These are phyloP conservation scores for Anisognathus igniventris DNA, from an alignment of 2,797 vertebrate genomes.

Conservation along the genomic window DNA sequence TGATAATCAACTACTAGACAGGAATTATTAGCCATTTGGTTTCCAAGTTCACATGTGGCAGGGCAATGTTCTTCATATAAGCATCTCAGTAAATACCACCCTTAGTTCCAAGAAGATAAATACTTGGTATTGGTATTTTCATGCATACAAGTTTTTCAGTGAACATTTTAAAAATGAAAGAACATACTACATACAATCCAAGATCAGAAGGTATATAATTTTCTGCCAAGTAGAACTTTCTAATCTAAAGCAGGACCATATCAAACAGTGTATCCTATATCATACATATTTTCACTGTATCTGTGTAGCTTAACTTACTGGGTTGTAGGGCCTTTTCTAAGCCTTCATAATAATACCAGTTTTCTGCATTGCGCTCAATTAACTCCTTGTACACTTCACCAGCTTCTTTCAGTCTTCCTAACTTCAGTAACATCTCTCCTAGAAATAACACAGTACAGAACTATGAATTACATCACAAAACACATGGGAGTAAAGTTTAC, in stretches of 20 bases:
- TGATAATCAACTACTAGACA: background rate
- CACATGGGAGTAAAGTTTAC: background rate
- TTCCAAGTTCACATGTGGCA: background rate
- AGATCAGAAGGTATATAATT: background rate
- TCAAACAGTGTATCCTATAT: background rate
- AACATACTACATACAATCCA: background rate
- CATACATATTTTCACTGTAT: background rate
- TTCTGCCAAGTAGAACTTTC: background rate
- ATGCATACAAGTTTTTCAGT: background rate
- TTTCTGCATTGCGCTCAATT: conserved; percentile 79
- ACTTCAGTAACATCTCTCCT: conserved; percentile 79
- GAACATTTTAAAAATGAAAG: background rate
- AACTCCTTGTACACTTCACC: conserved; percentile 74
- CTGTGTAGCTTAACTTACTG: conserved; percentile 64
- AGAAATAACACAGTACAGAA: conserved; percentile 2
- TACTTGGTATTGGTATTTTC: background rate
- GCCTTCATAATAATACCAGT: conserved; percentile 80
- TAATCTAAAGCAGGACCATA: background rate
- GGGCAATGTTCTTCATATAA: rapidly evolving
- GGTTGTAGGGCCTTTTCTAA: conserved; percentile 77
- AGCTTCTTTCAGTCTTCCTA: conserved; percentile 79
- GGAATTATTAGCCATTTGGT: background rate
- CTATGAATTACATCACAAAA: background rate
- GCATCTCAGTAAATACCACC: background rate
- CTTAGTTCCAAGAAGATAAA: background rate